Base-by-base conservation (phyloP, 2,797 vertebrate genomes). In the Trachops cirrhosus region DNA sequence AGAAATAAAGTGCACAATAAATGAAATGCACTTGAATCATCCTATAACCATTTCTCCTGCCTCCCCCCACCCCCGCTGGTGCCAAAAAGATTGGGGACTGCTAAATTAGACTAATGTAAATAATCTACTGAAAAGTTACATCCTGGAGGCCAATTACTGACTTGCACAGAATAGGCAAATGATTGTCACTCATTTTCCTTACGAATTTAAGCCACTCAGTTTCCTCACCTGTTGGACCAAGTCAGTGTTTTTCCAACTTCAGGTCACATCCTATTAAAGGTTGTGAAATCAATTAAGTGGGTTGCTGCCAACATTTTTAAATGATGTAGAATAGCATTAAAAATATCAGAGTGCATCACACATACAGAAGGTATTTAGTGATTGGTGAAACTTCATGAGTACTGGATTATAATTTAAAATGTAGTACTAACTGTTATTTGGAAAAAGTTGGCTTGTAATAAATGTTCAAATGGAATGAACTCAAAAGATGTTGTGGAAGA, bases 401-500 rank as follows among this genome's bases (percentile, higher is more conserved):
- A 74, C 37, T 78, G 32, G n/a, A 48, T 86, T 86, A n/a, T 92
- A 62, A 82, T 64, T 84, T 90, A 78, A 79, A 83, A 95, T 86
- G 14, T 86, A 82, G 8, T 54, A 41, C 26, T 86, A 68, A 92
- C 44, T 89, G 37, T 91, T 91, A 57, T 68, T 67, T n/a, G 50
- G 41, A 52, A 92, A 92, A 94, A 41, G 12, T 62, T 39, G n/a
- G 32, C 32, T 94, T 18, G 82, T 91, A 48, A 32, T 79, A 93
- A 86, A 59, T 77, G 18, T 67, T 78, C 34, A 73, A 44, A 85
- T 3, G 82, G 78, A 80, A 84, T 91, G 37, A 59, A 22, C 95
- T 93, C 94, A 78, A 83, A 89, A 82, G 22, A 57, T 68, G 24
- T 68, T 64, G 24, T 77, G n/a, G 34, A 54, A 18, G 68, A 93